These are phyloP conservation scores for Hirudinaria manillensis DNA, from an alignment of 2,888 invertebrate genomes.

Conservation along the genomic window DNA sequence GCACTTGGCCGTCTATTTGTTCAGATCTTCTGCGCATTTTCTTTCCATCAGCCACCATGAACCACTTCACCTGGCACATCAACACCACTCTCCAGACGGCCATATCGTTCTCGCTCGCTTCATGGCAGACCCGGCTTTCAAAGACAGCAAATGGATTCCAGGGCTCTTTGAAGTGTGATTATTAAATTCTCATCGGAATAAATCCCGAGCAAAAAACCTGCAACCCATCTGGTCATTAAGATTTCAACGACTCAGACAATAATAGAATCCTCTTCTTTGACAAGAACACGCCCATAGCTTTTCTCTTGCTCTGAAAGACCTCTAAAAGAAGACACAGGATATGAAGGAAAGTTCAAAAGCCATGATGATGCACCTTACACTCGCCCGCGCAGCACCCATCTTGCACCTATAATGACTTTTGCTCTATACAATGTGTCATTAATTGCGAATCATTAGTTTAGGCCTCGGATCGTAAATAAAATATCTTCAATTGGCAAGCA, in stretches of 20 bases:
- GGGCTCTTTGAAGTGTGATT: background rate
- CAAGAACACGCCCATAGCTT: background rate
- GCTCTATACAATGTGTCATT: no score
- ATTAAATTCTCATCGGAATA: slow-evolving; percentile 5
- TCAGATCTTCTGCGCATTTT: slow-evolving; percentile 8
- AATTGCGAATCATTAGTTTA: no score
- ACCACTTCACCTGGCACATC: slow-evolving; percentile 7
- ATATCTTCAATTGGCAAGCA: no score
- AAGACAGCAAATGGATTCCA: no score
- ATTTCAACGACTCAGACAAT: slow-evolving; percentile 5
- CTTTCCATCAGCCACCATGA: background rate
- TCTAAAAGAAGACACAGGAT: slow-evolving; percentile 8
- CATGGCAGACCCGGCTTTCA: background rate
- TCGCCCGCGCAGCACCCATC: background rate
- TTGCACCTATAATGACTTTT: background rate
- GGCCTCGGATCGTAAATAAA: no score
- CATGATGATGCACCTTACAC: background rate
- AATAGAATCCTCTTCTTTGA: background rate
- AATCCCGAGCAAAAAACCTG: background rate
- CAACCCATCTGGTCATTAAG: slow-evolving; percentile 8
- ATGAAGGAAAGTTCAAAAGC: slow-evolving; percentile 4
- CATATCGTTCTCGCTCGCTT: background rate
- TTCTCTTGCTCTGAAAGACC: slow-evolving; percentile 5
- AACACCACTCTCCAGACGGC: background rate
- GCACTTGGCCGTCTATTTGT: background rate